Conservation (phyloP, 2,797 vertebrate species). For the Octomys mimax region DNA sequence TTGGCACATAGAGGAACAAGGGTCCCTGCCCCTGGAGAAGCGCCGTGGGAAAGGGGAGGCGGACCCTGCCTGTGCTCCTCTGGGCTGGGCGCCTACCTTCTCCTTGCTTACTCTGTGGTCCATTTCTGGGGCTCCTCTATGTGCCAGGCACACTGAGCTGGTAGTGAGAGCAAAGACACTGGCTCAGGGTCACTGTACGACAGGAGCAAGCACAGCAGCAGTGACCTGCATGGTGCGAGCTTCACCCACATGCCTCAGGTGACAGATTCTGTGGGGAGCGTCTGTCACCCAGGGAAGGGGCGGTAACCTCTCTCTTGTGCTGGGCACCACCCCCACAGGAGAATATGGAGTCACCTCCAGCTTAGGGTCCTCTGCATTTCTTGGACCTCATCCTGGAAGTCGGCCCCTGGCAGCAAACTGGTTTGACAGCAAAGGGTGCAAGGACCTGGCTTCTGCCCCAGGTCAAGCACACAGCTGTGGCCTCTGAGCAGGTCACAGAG, state of each 20-base stretch:
- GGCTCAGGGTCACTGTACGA: not conserved
- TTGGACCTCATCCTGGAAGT: not conserved
- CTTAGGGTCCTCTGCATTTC: not conserved
- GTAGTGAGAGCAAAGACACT: not conserved
- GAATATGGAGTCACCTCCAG: not conserved
- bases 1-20: not conserved
- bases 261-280: not conserved
- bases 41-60: not conserved
- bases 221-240: fast-evolving
- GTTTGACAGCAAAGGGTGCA: not conserved
- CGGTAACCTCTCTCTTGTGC: not conserved
- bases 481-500: fast-evolving
- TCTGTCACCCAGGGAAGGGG: not conserved
- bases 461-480: not conserved
- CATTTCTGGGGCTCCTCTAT: not conserved
- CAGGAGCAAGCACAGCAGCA: not conserved
- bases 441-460: not conserved
- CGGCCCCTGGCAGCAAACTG: not conserved
- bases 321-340: not conserved
- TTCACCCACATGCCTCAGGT: not conserved
- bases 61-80: not conserved
- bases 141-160: not conserved
- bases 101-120: not conserved
- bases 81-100: not conserved
- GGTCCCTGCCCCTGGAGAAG: not conserved